Base-by-base conservation (phyloP, 2,888 invertebrate species). In the Polyploca ridens region DNA sequence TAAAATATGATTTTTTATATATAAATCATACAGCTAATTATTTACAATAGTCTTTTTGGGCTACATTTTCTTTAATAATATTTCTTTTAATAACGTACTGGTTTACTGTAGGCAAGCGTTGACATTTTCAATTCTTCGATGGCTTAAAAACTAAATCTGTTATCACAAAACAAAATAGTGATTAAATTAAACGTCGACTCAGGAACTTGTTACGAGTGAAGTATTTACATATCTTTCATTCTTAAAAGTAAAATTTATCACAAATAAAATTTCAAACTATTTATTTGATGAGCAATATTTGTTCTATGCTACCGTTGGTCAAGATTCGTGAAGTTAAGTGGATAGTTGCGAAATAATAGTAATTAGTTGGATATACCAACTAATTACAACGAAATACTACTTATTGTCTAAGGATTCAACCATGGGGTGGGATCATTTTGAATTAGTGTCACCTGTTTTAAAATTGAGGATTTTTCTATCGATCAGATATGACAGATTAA, bases 41-140 rank as follows among this genome's bases (percentile, higher is more conserved):
- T 92, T 75, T 92, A 93, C 93, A 93, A 90, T 91, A 93, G 87
- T 90, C 87, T 87, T 90, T 74, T 86, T 88, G 82, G 86, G 90
- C 89, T 92, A 92, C 81, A 81, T 80, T 82, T 82, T 75, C n/a
- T 74, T 77, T 81, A 76, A 74, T 81, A 77, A 77, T 80, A 41
- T 41, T 41, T 41, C 13, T 75, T 65, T 78, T 67, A 69, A 75
- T 79, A 80, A 76, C 81, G 77, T 84, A 78, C 83, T 85, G 75
- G 76, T 85, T 79, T 80, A 46, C 4, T 76, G 79, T 84, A 89
- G 93, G 93, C 93, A 93, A 93, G 93, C 93, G 88, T 86, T 81
- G 85, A 85, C 85, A 73, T 74, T 69, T 27, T 81, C 79, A 85
- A 81, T 81, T 85, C 80, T 77, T 72, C 72, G 54, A 19, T 54